Conservation (phyloP, 2,797 vertebrate genomes). For the Eleutherodactylus coqui region DNA sequence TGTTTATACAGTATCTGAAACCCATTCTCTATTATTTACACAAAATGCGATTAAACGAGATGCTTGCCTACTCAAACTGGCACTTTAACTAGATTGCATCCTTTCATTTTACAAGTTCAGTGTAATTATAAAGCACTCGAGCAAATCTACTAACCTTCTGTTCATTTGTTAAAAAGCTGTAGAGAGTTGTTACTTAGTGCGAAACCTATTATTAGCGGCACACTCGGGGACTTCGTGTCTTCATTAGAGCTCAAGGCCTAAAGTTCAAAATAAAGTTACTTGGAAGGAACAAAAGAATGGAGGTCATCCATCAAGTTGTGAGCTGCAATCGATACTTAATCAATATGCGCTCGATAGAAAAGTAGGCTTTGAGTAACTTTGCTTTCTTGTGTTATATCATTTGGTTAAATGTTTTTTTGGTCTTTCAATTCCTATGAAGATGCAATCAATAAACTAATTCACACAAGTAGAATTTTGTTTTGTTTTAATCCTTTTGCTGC, state of each 20-base stretch:
- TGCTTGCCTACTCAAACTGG: slow-evolving; percentile 19
- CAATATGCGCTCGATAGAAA: slow-evolving; percentile 48
- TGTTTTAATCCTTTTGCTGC: background rate
- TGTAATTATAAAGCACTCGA: slow-evolving; percentile 55
- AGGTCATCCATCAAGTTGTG: slow-evolving; percentile 48
- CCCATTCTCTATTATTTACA: slow-evolving; percentile 42
- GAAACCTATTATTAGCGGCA: slow-evolving; percentile 47
- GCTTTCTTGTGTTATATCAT: slow-evolving; percentile 15
- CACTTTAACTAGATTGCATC: slow-evolving; percentile 54
- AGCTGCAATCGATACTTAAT: slow-evolving; percentile 32
- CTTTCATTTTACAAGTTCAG: slow-evolving; percentile 52
- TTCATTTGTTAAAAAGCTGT: slow-evolving; percentile 53
- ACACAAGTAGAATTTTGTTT: slow-evolving; percentile 1
- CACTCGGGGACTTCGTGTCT: slow-evolving; percentile 33
- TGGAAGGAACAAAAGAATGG: slow-evolving; percentile 24
- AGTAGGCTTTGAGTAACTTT: slow-evolving; percentile 41
- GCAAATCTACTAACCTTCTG: slow-evolving; percentile 41
- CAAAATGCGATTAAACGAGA: slow-evolving; percentile 45
- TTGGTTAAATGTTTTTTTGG: slow-evolving; percentile 32
- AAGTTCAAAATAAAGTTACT: slow-evolving; percentile 47
- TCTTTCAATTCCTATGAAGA: slow-evolving; percentile 29
- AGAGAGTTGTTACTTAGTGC: slow-evolving; percentile 40
- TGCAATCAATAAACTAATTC: slow-evolving; percentile 38
- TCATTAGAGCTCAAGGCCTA: slow-evolving; percentile 40
- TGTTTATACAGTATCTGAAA: slow-evolving; percentile 35